A percentile compares a stretch with the other conserved stretches of the same genome.
phyloP scores from a whole-genome alignment of 1,140 invertebrate species.

The Tetragnatha versicolor region DNA sequence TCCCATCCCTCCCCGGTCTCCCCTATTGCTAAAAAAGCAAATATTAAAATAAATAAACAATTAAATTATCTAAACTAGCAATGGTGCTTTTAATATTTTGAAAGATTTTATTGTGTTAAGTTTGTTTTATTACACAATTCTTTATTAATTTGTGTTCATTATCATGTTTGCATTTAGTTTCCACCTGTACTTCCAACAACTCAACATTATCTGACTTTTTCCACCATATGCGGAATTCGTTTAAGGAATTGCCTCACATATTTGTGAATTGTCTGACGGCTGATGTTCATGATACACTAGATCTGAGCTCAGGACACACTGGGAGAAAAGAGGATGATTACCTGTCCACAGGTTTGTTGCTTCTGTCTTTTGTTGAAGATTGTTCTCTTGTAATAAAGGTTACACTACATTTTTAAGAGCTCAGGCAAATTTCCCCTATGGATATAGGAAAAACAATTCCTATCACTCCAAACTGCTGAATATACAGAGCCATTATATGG shows the following conservation, averaged over 20 bases:
- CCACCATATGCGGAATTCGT: constrained; percentile 40
- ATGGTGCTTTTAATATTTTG: neutral
- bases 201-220: constrained; percentile 35
- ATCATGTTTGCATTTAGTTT: neutral
- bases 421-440: too few species aligned
- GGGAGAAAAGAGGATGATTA: neutral
- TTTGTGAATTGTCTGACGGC: constrained; percentile 5
- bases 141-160: neutral
- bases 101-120: neutral
- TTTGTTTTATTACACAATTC: neutral
- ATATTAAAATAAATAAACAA: neutral
- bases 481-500: too few species aligned
- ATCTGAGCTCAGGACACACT: neutral
- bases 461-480: too few species aligned
- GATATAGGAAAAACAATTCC: too few species aligned
- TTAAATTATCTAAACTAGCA: neutral
- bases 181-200: neutral
- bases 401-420: too few species aligned
- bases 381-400: too few species aligned
- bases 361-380: too few species aligned
- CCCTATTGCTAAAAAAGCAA: neutral
- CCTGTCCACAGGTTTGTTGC: constrained; percentile 2
- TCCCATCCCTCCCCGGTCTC: too few species aligned
- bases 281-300: neutral
- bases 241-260: constrained; percentile 47